phyloP scores from a whole-genome alignment of 2,797 vertebrate species.

The Paedocypris micromegethes region DNA sequence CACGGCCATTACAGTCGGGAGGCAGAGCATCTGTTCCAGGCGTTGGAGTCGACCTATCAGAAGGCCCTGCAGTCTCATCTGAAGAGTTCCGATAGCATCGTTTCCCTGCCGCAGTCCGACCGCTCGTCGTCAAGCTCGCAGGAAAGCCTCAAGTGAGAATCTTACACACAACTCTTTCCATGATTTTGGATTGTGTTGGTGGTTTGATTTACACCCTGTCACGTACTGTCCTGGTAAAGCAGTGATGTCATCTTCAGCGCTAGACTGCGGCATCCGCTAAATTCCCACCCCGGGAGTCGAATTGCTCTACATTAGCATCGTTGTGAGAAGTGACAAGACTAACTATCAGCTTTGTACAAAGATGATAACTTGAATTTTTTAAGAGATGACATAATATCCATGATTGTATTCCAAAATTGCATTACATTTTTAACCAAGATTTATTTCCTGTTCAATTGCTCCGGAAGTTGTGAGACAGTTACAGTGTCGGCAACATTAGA shows the following conservation, averaged over 20 bases:
- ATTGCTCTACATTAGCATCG: constrained; percentile 29
- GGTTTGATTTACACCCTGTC: not conserved
- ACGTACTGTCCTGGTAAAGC: constrained; percentile 26
- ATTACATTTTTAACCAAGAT: no score
- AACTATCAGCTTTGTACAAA: constrained; percentile 4
- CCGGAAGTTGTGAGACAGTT: no score
- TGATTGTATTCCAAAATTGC: no score
- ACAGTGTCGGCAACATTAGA: no score
- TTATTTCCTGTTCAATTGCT: no score
- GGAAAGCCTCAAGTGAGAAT: constrained; percentile 93
- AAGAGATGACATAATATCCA: no score
- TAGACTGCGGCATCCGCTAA: constrained; percentile 38
- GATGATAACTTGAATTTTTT: no score
- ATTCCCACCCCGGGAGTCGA: constrained; percentile 25
- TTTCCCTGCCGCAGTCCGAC: constrained; percentile 92
- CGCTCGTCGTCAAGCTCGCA: constrained; percentile 96
- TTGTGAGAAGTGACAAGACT: constrained; percentile 24
- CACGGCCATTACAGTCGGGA: constrained; percentile 91
- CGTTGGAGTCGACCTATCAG: constrained; percentile 92
- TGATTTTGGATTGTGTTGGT: not conserved
- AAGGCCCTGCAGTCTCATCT: constrained; percentile 92
- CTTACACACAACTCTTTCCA: not conserved
- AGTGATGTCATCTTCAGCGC: constrained; percentile 48
- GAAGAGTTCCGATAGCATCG: constrained; percentile 92
- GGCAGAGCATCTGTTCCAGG: constrained; percentile 90